Evolutionary conservation across 1,140 invertebrate species (phyloP).

Genomic region (Conus ventricosus): DNA sequence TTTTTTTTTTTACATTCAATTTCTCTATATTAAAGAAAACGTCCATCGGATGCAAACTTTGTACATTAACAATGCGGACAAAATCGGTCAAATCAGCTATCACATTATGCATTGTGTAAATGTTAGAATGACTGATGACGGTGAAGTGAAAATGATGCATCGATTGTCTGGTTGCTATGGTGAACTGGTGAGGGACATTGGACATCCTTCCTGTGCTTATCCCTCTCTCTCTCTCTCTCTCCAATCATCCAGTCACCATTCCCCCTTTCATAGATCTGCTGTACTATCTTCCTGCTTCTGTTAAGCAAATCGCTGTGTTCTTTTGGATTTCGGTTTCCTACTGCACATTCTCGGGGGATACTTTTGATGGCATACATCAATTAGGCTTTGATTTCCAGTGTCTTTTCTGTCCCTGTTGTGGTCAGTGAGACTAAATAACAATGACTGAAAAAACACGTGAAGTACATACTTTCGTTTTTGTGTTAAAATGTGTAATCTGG

Average conservation of each 20-base stretch:
- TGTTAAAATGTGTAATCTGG: too few species aligned
- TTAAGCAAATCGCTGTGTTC: neutral
- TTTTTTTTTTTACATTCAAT: too few species aligned
- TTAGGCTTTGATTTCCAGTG: neutral
- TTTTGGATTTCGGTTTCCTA: neutral
- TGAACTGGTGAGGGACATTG: neutral
- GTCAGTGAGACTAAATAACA: too few species aligned
- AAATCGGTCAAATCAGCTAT: too few species aligned
- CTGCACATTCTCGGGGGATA: neutral
- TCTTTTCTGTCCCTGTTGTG: neutral
- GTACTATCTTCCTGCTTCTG: conserved; percentile 6
- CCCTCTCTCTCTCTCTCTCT: neutral
- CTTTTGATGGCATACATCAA: neutral
- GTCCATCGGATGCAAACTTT: too few species aligned
- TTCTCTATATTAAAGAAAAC: too few species aligned
- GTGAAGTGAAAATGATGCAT: too few species aligned
- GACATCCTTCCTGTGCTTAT: neutral
- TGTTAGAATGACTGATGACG: too few species aligned
- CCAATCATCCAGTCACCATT: neutral
- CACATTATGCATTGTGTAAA: too few species aligned
- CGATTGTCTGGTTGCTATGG: conserved; percentile 4
- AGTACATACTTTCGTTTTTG: too few species aligned
- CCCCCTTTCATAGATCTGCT: neutral
- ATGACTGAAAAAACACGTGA: too few species aligned
- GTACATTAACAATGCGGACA: too few species aligned